A percentile compares a stretch with the other conserved stretches of the same genome.
phyloP scores from a whole-genome alignment of 2,888 invertebrate genomes.

The Norana najaformis region DNA sequence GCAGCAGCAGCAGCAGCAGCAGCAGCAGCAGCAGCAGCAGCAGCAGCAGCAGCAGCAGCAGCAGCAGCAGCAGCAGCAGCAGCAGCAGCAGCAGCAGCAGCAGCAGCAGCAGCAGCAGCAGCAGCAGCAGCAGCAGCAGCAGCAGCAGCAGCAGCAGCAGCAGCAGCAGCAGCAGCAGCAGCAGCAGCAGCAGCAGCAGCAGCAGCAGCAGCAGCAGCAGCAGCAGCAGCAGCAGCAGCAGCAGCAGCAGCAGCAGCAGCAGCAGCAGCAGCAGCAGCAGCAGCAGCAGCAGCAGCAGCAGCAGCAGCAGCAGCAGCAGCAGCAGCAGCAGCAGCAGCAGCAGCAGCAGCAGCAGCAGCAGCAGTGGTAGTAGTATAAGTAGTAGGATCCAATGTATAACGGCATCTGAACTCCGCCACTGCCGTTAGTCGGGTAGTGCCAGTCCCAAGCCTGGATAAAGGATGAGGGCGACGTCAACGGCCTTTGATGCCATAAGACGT shows the following conservation, averaged over 20 bases:
- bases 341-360: not conserved
- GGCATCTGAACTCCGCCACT: too few species aligned
- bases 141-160: slow-evolving; percentile 16
- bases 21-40: slow-evolving; percentile 19
- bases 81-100: slow-evolving; percentile 19
- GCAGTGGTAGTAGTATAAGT: too few species aligned
- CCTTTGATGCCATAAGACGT: too few species aligned
- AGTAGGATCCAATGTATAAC: too few species aligned
- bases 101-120: slow-evolving; percentile 8
- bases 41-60: slow-evolving; percentile 16
- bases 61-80: slow-evolving; percentile 8
- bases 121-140: not conserved
- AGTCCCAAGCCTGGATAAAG: too few species aligned
- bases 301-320: slow-evolving; percentile 16
- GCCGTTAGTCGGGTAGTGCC: too few species aligned
- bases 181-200: not conserved
- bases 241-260: not conserved
- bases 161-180: slow-evolving; percentile 8
- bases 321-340: slow-evolving; percentile 16
- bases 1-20: not conserved
- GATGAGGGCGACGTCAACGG: too few species aligned
- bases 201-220: slow-evolving; percentile 16
- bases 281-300: slow-evolving; percentile 16
- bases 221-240: slow-evolving; percentile 8
- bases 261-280: slow-evolving; percentile 14